Base-by-base conservation (phyloP, 2,113 vertebrate species). In the Trichechus manatus region DNA sequence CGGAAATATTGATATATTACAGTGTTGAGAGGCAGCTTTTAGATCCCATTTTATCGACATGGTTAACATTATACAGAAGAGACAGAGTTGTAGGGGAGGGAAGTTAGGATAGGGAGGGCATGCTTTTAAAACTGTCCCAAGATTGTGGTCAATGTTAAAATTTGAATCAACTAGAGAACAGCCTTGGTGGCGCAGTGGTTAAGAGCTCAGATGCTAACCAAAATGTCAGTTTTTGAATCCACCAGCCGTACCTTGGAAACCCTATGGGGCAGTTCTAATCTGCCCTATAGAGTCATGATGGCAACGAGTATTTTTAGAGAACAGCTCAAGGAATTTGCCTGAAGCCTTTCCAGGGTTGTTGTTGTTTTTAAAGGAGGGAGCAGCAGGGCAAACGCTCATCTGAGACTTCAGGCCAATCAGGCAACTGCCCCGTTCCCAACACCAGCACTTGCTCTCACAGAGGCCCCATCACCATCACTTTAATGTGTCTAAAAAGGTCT, bases 51-150 rank as follows among this genome's bases (percentile, higher is more conserved):
- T 94, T 66, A 96, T 42, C 61, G 84, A 53, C 19, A 9, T 39
- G 22, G 42, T 84, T 84, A 44, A 59, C 44, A 25, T 74, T 66
- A 68, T 17, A 87, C 25, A 63, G 75, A 84, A 63, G 25, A 29
- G 9, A 64, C 31, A 89, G 80, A 89, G 3, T 23, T 36, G 33
- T 0, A 4, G 23, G 23, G 66, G 47, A 31, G n/a, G 36, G 17
- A 6, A 20, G 42, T 23, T 1, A 5, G 64, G 2, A 1, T 10
- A 25, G 50, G n/a, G 2, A 1, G 39, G 1, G 2, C 6, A 2
- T 82, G 59, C 50, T 95, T 96, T 96, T 53, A 77, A 77, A 90
- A 94, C 27, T 29, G 72, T 42, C 29, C 81, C 70, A 63, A 85
- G 85, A 72, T n/a, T 79, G 44, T 22, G 29, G 42, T 78, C 59